Base-by-base conservation (phyloP, 2,888 invertebrate genomes). In the Drosophila diplacantha region DNA sequence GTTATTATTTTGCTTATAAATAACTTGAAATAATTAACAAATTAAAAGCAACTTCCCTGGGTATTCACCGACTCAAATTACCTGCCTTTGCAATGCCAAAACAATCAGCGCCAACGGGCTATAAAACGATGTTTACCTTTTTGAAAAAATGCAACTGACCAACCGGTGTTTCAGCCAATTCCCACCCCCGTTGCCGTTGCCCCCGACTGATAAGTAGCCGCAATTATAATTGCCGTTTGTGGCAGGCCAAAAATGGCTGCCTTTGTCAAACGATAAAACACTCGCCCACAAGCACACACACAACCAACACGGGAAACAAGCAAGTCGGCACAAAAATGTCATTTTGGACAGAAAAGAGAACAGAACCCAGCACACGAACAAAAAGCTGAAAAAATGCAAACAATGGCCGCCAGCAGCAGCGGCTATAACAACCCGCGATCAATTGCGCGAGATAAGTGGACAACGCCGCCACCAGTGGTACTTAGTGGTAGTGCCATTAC, bases 151-250 rank as follows among this genome's bases (percentile, higher is more conserved):
- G 58, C 55, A 64, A 41, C 39, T 47, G 32, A 9, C 55, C 47
- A 35, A 37, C 35, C 50, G 35, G 24, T 44, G 44, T 44, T 39
- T 26, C 9, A 14, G 18, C 44, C 31, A 37, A 24, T 20, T 29
- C 11, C 43, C 49, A 18, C 2, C 14, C 44, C 35, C 18, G 37
- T 18, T 16, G 11, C 18, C 18, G 16, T 18, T n/a, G 41, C 44
- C 50, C 18, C 29, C 49, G 55, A 32, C 51, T 47, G 77, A 72
- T 78, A 78, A 78, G 78, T 78, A 78, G 78, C 65, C 66, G 58
- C 82, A 82, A 82, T 78, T 78, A 80, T 82, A 78, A 78, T 82
- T 78, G 78, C 77, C 74, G 68, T 72, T 82, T 80, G 81, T 63
- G 70, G 62, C 38, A 50, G 63, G 46, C 54, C 44, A 68, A 78